Evolutionary conservation across 2,113 vertebrate species (phyloP), one percentile per base, ranked within the genome.

Genomic region (Harpagus bidentatus): DNA sequence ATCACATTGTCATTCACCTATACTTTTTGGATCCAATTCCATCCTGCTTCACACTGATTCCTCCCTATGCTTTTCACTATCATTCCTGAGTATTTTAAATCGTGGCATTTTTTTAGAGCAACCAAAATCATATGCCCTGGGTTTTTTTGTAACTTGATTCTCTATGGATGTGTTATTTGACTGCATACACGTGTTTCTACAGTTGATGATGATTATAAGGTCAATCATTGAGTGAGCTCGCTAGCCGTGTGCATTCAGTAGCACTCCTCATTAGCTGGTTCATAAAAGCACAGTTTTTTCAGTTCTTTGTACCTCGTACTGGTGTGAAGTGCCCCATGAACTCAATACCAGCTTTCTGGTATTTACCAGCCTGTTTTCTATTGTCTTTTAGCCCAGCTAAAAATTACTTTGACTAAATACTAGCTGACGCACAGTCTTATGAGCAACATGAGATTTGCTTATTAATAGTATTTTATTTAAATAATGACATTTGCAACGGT

Each of bases 381-480:
- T 93, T 95, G 62, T 71, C n/a, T 85, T 93, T 65, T 20, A 87
- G 66, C 40, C 48, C 74, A 70, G 40, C 43, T 90, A 62, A 93
- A 87, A 69, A 93, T 86, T 63, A 69, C 70, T 80, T 74, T 85
- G 78, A 72, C 91, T 94, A 70, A 90, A 85, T 82, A 59, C 61
- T 91, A 63, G 77, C 56, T 95, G 56, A 82, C 66, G 61, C 34
- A 77, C 28, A 74, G 52, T 82, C 47, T 76, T 65, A 61, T 40
- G 43, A 93, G 65, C 93, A 74, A 82, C 1, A 7, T 66, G 85
- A 88, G 56, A 32, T 87, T 80, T 82, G 58, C 70, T 96, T 94
- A 48, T 77, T 66, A 96, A 85, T 61, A 79, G 66, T 17, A 45
- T 88, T 94, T 96, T 85, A 93, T 87, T 91, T 90, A 61, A 89